These are phyloP conservation scores for Aegithalos caudatus DNA, from an alignment of 2,113 vertebrate genomes.

Conservation along the genomic window DNA sequence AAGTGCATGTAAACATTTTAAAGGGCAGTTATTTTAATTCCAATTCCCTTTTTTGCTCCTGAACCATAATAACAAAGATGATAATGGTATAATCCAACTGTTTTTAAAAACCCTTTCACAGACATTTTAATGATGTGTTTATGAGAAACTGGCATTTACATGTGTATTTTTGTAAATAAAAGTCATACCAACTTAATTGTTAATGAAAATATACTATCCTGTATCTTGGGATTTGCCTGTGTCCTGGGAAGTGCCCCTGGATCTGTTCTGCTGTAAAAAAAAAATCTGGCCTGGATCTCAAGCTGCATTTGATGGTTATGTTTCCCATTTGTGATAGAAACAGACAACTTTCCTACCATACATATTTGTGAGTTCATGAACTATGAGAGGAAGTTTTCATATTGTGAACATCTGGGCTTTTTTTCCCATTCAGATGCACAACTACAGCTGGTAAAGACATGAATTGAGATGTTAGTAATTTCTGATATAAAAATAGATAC, in stretches of 20 bases:
- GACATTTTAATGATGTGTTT: neutral
- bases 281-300: neutral
- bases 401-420: conserved; percentile 6
- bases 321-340: conserved; percentile 7
- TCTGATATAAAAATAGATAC: conserved; percentile 51
- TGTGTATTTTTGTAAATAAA: neutral
- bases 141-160: neutral
- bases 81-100: neutral
- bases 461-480: conserved; percentile 8
- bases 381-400: conserved; percentile 46
- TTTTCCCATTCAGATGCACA: conserved; percentile 8
- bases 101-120: neutral
- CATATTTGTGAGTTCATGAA: conserved; percentile 57
- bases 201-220: neutral
- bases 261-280: neutral
- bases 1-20: neutral
- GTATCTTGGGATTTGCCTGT: neutral
- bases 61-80: neutral
- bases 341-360: neutral
- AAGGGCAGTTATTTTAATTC: neutral
- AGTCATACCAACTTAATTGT: neutral
- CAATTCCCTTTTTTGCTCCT: neutral
- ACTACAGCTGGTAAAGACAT: conserved; percentile 36
- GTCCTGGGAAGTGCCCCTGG: neutral
- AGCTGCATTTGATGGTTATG: neutral